Evolutionary conservation across 2,888 invertebrate species (phyloP).

Genomic region (Drosophila demipolita): DNA sequence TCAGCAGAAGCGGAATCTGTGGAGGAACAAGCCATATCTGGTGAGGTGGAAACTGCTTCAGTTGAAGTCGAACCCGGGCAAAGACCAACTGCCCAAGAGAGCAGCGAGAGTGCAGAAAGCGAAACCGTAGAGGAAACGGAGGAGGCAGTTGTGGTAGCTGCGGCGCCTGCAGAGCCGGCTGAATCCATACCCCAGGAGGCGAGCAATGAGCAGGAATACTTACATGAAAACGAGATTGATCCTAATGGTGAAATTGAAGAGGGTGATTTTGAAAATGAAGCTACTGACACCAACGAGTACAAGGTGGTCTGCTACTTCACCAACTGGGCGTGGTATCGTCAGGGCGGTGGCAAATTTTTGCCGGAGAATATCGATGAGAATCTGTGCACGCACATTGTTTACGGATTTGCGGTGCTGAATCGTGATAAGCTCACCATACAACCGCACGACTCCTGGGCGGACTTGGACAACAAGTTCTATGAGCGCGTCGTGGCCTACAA

Average conservation of each 20-base stretch:
- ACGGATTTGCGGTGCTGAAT: constrained; percentile 95
- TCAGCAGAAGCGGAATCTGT: constrained; percentile 59
- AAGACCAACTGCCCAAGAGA: constrained; percentile 24
- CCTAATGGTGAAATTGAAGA: constrained; percentile 78
- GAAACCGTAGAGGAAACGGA: constrained; percentile 34
- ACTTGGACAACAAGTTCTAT: constrained; percentile 96
- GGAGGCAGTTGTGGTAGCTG: constrained; percentile 28
- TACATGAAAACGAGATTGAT: constrained; percentile 64
- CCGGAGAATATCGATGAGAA: constrained; percentile 93
- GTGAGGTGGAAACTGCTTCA: constrained; percentile 58
- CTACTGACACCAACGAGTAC: constrained; percentile 84
- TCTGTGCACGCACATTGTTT: constrained; percentile 96
- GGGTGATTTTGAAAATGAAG: constrained; percentile 57
- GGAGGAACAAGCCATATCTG: constrained; percentile 67
- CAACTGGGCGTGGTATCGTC: constrained; percentile 97
- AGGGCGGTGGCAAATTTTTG: constrained; percentile 91
- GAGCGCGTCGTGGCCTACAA: constrained; percentile 92
- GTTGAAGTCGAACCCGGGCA: constrained; percentile 69
- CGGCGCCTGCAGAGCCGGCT: constrained; percentile 19
- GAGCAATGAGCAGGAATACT: constrained; percentile 23
- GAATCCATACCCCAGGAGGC: constrained; percentile 25
- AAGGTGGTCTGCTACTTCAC: constrained; percentile 96
- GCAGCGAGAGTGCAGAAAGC: constrained; percentile 34
- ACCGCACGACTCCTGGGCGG: constrained; percentile 95
- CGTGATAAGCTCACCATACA: constrained; percentile 91